Evolutionary conservation across 2,113 vertebrate species (phyloP).

Genomic region (Cinclus cinclus): DNA sequence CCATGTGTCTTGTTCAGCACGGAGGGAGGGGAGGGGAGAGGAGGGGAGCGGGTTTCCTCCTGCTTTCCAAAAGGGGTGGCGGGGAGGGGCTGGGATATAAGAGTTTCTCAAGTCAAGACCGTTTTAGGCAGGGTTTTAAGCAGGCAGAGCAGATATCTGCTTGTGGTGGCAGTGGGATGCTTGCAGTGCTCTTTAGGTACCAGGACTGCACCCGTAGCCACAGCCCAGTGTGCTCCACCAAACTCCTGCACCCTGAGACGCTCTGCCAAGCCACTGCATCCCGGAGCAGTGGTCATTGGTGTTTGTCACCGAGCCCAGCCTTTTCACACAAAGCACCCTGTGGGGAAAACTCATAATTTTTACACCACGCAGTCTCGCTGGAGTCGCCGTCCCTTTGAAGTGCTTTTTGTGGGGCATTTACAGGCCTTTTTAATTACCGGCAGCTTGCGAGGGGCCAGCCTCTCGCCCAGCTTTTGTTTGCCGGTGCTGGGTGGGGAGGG

Average conservation of each 20-base stretch:
- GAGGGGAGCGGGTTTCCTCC: not conserved
- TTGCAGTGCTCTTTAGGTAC: not conserved
- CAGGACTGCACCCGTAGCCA: accelerated
- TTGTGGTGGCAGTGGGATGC: not conserved
- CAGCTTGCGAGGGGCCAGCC: slow-evolving; percentile 79
- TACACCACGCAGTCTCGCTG: slow-evolving; percentile 72
- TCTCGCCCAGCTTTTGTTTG: slow-evolving; percentile 76
- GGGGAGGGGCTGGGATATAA: not conserved
- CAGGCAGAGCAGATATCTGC: not conserved
- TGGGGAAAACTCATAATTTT: slow-evolving; percentile 81
- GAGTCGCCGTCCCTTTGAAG: slow-evolving; percentile 81
- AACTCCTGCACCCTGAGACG: not conserved
- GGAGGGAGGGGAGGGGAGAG: not conserved
- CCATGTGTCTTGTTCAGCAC: slow-evolving; percentile 6
- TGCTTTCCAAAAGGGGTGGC: not conserved
- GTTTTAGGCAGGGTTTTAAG: slow-evolving; percentile 9
- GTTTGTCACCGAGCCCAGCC: slow-evolving; percentile 58
- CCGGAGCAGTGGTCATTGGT: not conserved
- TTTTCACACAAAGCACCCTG: slow-evolving; percentile 76
- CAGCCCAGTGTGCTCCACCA: accelerated
- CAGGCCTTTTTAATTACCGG: slow-evolving; percentile 84
- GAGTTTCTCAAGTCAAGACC: slow-evolving; percentile 13
- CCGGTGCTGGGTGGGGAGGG: slow-evolving; percentile 56
- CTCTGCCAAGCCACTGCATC: not conserved
- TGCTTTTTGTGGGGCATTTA: slow-evolving; percentile 81